A percentile compares a stretch with the other conserved stretches of the same genome.
Evolutionary conservation across 2,113 vertebrate genomes (phyloP).

Genomic region (Litocranius walleri): DNA sequence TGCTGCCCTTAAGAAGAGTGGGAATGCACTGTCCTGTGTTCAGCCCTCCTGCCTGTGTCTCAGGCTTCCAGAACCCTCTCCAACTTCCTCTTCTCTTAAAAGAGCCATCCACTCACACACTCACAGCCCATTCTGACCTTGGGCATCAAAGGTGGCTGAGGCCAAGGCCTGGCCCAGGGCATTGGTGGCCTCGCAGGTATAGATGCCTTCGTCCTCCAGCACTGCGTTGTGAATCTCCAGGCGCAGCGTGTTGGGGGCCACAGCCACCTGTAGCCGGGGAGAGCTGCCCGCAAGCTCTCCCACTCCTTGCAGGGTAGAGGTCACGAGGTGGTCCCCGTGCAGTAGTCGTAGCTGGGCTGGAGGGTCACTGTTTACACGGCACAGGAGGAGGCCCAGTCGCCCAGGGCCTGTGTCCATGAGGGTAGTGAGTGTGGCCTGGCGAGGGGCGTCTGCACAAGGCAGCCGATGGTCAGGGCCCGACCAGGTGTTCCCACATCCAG

Average conservation of each 20-base stretch:
- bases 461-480: background rate
- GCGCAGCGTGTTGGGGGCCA: constrained; percentile 56
- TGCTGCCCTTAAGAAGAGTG: background rate
- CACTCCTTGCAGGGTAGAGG: constrained; percentile 37
- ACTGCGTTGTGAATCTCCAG: constrained; percentile 60
- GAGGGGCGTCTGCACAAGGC: constrained; percentile 70
- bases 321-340: constrained; percentile 54
- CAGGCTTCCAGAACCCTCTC: background rate
- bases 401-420: constrained; percentile 64
- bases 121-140: constrained; percentile 59
- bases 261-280: constrained; percentile 30
- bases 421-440: constrained; percentile 52
- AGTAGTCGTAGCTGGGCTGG: constrained; percentile 67
- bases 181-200: constrained; percentile 74
- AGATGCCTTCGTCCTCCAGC: constrained; percentile 78
- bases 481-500: background rate
- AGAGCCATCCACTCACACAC: rapidly evolving
- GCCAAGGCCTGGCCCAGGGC: constrained; percentile 60
- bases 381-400: constrained; percentile 69
- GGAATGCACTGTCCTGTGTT: background rate
- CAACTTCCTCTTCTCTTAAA: background rate
- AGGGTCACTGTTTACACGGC: constrained; percentile 77
- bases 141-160: background rate
- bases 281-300: background rate
- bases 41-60: background rate